Evolutionary conservation across 2,888 invertebrate species (phyloP).

Genomic region (Ichneumon xanthorius): DNA sequence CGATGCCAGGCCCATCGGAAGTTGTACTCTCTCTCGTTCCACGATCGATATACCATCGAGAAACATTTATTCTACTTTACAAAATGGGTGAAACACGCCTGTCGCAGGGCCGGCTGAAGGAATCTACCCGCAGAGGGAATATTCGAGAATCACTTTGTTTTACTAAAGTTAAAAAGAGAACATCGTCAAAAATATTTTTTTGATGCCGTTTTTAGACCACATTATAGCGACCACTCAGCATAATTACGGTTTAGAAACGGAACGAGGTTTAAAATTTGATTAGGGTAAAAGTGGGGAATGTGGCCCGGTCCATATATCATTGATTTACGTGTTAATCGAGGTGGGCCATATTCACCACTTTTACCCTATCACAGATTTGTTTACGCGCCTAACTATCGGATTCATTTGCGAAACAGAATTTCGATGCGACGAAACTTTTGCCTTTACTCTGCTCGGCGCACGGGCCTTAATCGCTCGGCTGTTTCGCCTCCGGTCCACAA

Average conservation of each 20-base stretch:
- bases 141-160: neutral
- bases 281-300: too few relatives aligned
- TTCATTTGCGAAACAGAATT: too few relatives aligned
- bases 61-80: constrained; percentile 66
- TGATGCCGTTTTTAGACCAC: too few relatives aligned
- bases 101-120: constrained; percentile 19
- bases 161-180: neutral
- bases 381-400: too few relatives aligned
- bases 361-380: too few relatives aligned
- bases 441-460: neutral
- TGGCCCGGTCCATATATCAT: too few relatives aligned
- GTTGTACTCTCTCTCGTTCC: constrained; percentile 52
- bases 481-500: constrained; percentile 1
- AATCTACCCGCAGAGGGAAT: neutral
- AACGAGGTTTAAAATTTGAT: too few relatives aligned
- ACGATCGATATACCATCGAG: constrained; percentile 67
- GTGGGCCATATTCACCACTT: too few relatives aligned
- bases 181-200: neutral
- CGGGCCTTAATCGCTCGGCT: neutral
- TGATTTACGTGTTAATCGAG: too few relatives aligned
- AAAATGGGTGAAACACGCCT: constrained; percentile 30
- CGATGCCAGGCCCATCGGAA: constrained; percentile 48
- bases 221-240: too few relatives aligned
- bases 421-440: too few relatives aligned
- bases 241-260: too few relatives aligned